Evolutionary conservation across 2,797 vertebrate species (phyloP), one percentile per base, ranked within the genome.

Genomic region (Halcyon smyrnensis): DNA sequence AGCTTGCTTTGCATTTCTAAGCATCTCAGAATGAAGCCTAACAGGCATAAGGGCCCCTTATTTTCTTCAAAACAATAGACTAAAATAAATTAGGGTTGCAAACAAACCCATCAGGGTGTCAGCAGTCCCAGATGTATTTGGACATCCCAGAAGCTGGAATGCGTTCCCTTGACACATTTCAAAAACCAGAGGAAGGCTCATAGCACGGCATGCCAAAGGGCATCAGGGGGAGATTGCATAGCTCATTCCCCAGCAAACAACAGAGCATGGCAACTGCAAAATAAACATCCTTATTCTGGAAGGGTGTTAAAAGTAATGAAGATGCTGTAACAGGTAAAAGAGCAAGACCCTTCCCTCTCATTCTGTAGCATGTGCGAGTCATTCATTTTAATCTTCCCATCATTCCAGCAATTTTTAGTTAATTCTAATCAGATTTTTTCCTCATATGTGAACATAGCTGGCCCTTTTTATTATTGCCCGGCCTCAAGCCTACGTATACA

Each of bases 21-120:
- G n/a, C 3, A 0, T 64, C 60, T 67, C 48, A 60, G 53, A 71
- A 71, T 41, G 45, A 95, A 90, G 37, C 57, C 34, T 75, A 48
- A 60, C 36, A 64, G 45, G 20, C 56, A 74, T 34, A 37, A 78
- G 62, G 37, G 50, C 73, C 53, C 39, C 41, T 59, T 84, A 9
- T 93, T 91, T 93, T 86, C 73, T 86, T 78, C 34, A 53, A 46
- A 90, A 94, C 65, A 95, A 86, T 73, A 84, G 77, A 28, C 36
- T 70, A 50, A 71, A 75, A 62, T 87, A 65, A 91, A 89, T 80
- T n/a, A 64, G 68, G 11, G n/a, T n/a, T 87, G 45, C 57, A 88
- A 75, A 88, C 57, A 75, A 89, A 69, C 30, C 14, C 82, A 70
- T 46, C 53, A 46, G 62, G 53, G 60, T 46, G 64, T 71, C 65